phyloP scores from a whole-genome alignment of 2,888 invertebrate genomes.

The Lasioglossum vierecki region DNA sequence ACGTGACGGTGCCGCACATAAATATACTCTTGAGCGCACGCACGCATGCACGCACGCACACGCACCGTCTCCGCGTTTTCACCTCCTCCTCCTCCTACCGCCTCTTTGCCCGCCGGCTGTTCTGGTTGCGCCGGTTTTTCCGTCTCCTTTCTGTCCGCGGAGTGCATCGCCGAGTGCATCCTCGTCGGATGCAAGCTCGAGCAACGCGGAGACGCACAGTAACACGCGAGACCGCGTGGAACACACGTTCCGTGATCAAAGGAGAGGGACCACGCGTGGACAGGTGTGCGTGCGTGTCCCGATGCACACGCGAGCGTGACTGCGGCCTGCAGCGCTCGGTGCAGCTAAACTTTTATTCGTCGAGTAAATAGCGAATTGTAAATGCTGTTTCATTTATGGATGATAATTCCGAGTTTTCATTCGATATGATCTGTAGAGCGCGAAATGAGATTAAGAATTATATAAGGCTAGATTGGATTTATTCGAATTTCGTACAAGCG shows the following conservation, averaged over 20 bases:
- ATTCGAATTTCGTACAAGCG: neutral
- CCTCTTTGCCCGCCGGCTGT: constrained; percentile 2
- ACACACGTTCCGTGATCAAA: constrained; percentile 57
- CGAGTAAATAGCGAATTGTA: neutral
- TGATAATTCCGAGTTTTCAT: neutral
- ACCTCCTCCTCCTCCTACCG: constrained; percentile 17
- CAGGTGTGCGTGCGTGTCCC: constrained; percentile 39
- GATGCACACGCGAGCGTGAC: neutral
- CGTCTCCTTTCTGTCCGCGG: constrained; percentile 1
- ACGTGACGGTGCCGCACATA: constrained; percentile 72
- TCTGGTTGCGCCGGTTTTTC: constrained; percentile 30
- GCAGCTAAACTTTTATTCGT: neutral
- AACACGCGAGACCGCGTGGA: constrained; percentile 61
- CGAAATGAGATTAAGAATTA: neutral
- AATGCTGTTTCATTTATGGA: neutral
- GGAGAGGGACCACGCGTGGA: constrained; percentile 33
- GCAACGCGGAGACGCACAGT: constrained; percentile 45
- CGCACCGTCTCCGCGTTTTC: constrained; percentile 37
- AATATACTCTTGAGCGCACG: constrained; percentile 56
- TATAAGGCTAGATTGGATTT: neutral
- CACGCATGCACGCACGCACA: constrained; percentile 33
- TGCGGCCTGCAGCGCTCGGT: neutral
- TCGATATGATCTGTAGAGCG: neutral
- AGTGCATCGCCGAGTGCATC: constrained; percentile 23
- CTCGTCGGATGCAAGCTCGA: constrained; percentile 53